Evolutionary conservation across 2,797 vertebrate species (phyloP).

Genomic region (Enteromius viviparus): DNA sequence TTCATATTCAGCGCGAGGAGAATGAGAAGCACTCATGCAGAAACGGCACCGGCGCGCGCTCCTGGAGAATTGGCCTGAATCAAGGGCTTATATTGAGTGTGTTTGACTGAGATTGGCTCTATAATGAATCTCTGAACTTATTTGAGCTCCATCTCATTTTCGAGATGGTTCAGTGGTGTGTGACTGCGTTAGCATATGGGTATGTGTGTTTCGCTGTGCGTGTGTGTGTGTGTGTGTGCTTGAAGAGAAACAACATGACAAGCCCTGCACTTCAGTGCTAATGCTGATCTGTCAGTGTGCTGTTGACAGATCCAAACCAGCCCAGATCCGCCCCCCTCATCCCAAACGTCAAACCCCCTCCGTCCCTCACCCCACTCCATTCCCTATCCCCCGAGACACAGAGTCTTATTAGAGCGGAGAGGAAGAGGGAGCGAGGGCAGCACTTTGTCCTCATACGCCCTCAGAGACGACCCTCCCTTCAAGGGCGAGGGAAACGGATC

Average conservation of each 20-base stretch:
- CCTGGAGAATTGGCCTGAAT: slow-evolving; percentile 45
- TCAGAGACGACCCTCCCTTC: neutral
- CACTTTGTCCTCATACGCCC: slow-evolving; percentile 28
- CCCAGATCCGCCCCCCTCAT: neutral
- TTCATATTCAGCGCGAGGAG: slow-evolving; percentile 49
- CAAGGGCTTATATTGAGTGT: slow-evolving; percentile 52
- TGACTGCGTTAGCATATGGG: slow-evolving; percentile 50
- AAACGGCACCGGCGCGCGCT: slow-evolving; percentile 8
- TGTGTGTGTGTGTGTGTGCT: slow-evolving; percentile 14
- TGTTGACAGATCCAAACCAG: slow-evolving; percentile 49
- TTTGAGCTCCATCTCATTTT: slow-evolving; percentile 62
- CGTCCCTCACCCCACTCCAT: slow-evolving; percentile 8
- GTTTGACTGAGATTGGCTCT: slow-evolving; percentile 52
- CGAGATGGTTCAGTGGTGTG: slow-evolving; percentile 57
- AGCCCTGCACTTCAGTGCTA: slow-evolving; percentile 51
- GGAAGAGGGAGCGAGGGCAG: slow-evolving; percentile 20
- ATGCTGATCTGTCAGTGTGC: slow-evolving; percentile 57
- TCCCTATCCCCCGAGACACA: slow-evolving; percentile 15
- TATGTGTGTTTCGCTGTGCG: neutral
- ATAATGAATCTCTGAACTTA: slow-evolving; percentile 64
- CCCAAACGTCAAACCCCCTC: slow-evolving; percentile 19
- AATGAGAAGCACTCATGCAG: slow-evolving; percentile 42
- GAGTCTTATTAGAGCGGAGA: slow-evolving; percentile 6
- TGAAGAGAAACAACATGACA: slow-evolving; percentile 54
- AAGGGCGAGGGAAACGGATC: neutral